Conservation (phyloP, 2,113 vertebrate species). For the Stictonetta naevosa region DNA sequence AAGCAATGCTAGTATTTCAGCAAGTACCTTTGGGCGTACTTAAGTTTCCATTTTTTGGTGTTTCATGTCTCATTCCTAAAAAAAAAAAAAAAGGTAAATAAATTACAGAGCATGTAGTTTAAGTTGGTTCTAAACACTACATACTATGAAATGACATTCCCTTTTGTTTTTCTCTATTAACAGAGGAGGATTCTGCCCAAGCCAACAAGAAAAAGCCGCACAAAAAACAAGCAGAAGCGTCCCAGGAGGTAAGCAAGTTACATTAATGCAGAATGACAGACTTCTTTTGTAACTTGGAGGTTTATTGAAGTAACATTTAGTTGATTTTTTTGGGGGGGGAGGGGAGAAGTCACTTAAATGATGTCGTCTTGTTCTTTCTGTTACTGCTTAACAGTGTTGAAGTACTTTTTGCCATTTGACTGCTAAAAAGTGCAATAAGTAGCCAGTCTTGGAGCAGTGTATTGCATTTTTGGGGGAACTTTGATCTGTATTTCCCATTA, state of each 20-base stretch:
- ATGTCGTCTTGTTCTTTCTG: neutral
- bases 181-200: conserved; percentile 98
- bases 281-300: neutral
- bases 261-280: neutral
- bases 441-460: neutral
- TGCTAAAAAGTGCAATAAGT: neutral
- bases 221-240: conserved; percentile 97
- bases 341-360: neutral
- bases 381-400: neutral
- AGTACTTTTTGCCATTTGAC: neutral
- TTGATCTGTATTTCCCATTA: neutral
- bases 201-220: conserved; percentile 97
- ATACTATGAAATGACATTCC: neutral
- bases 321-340: neutral
- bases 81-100: too few species aligned
- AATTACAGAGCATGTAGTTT: neutral
- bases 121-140: neutral
- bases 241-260: conserved; percentile 87
- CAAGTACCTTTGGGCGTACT: neutral
- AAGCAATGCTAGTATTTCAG: neutral
- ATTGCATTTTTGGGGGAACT: neutral
- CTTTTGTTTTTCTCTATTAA: neutral
- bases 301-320: neutral
- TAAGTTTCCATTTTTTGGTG: neutral
- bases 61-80: neutral